These are phyloP conservation scores for Oreonectes daqikongensis DNA, from an alignment of 2,797 vertebrate species.

Conservation along the genomic window DNA sequence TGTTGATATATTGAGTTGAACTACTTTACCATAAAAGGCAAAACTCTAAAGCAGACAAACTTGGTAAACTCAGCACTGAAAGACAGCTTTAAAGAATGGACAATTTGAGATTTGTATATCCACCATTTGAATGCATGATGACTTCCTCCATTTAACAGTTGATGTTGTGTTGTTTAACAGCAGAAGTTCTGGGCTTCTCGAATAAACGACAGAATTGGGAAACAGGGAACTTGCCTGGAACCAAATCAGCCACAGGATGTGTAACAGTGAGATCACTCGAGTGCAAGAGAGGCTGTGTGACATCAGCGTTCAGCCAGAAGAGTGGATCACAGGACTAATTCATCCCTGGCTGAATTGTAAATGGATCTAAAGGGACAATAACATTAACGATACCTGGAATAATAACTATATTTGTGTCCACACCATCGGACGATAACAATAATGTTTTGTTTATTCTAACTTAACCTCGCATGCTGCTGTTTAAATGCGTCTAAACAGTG, in stretches of 20 bases:
- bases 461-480: no score
- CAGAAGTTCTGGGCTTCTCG: constrained; percentile 35
- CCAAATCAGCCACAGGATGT: constrained; percentile 44
- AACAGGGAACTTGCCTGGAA: constrained; percentile 55
- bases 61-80: neutral
- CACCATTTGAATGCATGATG: constrained; percentile 28
- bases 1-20: neutral
- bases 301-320: constrained; percentile 48
- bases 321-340: constrained; percentile 22
- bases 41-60: neutral
- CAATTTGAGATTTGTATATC: neutral
- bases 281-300: constrained; percentile 44
- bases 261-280: constrained; percentile 45
- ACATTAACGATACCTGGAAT: no score
- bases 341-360: constrained; percentile 23
- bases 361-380: no score
- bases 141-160: constrained; percentile 63
- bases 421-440: no score
- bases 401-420: no score
- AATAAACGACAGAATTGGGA: constrained; percentile 57
- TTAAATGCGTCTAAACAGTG: no score
- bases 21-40: neutral
- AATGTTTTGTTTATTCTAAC: no score
- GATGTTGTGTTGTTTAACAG: constrained; percentile 58
- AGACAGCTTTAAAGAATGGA: neutral